phyloP scores from a whole-genome alignment of 2,113 vertebrate species.

The Poecilia latipinna region DNA sequence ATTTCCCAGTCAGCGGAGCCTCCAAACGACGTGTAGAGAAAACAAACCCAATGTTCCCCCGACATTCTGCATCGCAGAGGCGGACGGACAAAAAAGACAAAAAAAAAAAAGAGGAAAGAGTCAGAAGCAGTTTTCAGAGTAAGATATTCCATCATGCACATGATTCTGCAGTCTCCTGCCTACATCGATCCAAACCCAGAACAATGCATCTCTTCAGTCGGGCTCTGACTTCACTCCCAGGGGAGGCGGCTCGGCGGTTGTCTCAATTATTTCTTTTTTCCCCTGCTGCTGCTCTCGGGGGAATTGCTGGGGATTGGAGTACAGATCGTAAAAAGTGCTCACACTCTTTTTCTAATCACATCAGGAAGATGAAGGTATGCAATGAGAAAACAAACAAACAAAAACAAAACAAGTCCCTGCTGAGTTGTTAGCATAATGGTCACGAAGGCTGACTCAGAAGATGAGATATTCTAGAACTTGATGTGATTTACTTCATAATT shows the following conservation, averaged over 20 bases:
- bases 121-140: conserved; percentile 54
- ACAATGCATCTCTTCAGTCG: conserved; percentile 64
- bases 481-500: conserved; percentile 23
- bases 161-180: conserved; percentile 62
- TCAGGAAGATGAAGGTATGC: conserved; percentile 58
- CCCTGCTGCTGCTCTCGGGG: conserved; percentile 55
- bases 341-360: conserved; percentile 51
- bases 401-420: conserved; percentile 24
- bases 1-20: conserved; percentile 42
- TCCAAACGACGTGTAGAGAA: conserved; percentile 45
- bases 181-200: conserved; percentile 44
- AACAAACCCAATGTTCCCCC: conserved; percentile 59
- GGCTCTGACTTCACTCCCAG: conserved; percentile 42
- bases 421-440: conserved; percentile 37
- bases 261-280: conserved; percentile 57
- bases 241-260: conserved; percentile 54
- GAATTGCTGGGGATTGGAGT: conserved; percentile 44
- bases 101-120: conserved; percentile 6
- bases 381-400: background rate
- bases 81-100: background rate
- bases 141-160: conserved; percentile 54
- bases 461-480: conserved; percentile 27
- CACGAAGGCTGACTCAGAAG: conserved; percentile 32
- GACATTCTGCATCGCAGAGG: conserved; percentile 35
- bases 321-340: conserved; percentile 56